Base-by-base conservation (phyloP, 2,888 invertebrate genomes). In the Linyphia triangularis region DNA sequence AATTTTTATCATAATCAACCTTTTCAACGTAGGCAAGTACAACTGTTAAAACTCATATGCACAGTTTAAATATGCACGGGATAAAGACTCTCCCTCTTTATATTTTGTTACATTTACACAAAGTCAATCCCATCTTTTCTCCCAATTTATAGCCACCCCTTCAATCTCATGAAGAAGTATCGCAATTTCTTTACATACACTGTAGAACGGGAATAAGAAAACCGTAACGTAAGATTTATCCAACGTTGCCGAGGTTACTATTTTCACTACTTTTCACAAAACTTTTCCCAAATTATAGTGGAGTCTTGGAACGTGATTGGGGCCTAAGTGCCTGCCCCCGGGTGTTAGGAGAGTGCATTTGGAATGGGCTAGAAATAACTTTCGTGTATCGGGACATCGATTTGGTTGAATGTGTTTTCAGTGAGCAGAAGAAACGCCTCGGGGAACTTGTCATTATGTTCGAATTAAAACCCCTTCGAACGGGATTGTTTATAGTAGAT, bases 231-330 rank as follows among this genome's bases (percentile, higher is more conserved):
- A 69, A 69, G 69, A 69, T 69, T 69, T 69, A 69, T 69, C 37
- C 24, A 10, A 22, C 37, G 69, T 69, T 69, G 37, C 37, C 37
- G 69, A 69, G 69, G 69, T 69, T 69, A 69, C 69, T 69, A 69
- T 69, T 69, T 69, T 69, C 69, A 69, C 69, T 69, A 69, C 69
- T 69, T 69, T 69, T 69, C 69, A 69, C 69, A 37, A 65, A 30
- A 69, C 37, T 37, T 40, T 69, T 33, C 30, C 69, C 69, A 69
- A 69, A 69, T 69, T 69, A 69, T 69, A 69, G 69, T 40, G 40
- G 69, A 40, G 69, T 16, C 22, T 22, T 28, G 69, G 24, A 69
- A 69, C 69, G 69, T 69, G 69, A 69, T 69, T 69, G 69, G 69
- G 69, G 69, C 69, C 40, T 69, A 69, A 69, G 69, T 69, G 37